Evolutionary conservation across 2,888 invertebrate genomes (phyloP).

Genomic region (Synergus laeviventris): DNA sequence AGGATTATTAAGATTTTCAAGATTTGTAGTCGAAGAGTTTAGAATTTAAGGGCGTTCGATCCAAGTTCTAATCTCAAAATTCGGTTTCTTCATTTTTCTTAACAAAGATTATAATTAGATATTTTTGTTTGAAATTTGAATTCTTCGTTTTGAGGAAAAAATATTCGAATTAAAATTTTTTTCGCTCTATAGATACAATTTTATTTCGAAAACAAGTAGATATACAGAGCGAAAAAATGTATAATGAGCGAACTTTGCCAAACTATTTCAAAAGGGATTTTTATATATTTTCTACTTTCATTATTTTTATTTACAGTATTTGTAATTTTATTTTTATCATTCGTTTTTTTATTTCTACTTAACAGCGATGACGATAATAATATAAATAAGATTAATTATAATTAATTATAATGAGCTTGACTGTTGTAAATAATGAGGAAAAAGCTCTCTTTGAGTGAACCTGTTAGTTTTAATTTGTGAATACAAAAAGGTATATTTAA

Average conservation of each 20-base stretch:
- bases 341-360: neutral
- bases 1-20: neutral
- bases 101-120: too few relatives aligned
- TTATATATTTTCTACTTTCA: neutral
- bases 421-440: neutral
- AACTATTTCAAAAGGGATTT: conserved; percentile 27
- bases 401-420: neutral
- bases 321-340: neutral
- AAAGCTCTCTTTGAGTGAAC: conserved; percentile 8
- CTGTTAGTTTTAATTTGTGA: neutral
- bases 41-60: neutral
- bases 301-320: neutral
- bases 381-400: neutral
- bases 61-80: neutral
- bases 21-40: neutral
- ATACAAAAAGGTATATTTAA: neutral
- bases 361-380: neutral
- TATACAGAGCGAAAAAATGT: too few relatives aligned
- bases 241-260: conserved; percentile 45
- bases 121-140: too few relatives aligned
- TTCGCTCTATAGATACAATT: too few relatives aligned
- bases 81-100: too few relatives aligned
- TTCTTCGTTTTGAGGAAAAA: too few relatives aligned
- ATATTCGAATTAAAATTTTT: neutral
- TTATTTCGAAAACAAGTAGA: too few relatives aligned